These are phyloP conservation scores for Portevinia maculata DNA, from an alignment of 2,888 invertebrate species.

Conservation along the genomic window DNA sequence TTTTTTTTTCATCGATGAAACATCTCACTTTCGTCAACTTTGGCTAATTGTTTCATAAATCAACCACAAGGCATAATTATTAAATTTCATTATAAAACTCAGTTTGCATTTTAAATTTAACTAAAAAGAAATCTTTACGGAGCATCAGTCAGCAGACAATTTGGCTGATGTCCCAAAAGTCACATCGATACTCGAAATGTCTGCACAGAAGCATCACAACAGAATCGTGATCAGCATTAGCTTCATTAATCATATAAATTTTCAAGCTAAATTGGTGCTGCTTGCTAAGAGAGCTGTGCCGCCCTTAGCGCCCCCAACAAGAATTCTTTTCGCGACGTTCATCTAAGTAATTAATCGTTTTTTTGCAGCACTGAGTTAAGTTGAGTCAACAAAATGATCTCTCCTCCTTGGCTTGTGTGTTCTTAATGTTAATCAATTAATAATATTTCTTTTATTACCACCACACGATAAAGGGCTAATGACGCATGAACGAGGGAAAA, in stretches of 20 bases:
- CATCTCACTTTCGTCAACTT: conserved; percentile 62
- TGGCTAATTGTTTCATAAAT: conserved; percentile 70
- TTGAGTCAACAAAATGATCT: conserved; percentile 35
- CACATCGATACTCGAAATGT: conserved; percentile 9
- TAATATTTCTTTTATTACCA: conserved; percentile 22
- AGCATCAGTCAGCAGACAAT: conserved; percentile 1
- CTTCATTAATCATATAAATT: conserved; percentile 65
- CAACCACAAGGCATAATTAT: conserved; percentile 58
- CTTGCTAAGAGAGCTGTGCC: not conserved
- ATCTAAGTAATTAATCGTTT: conserved; percentile 62
- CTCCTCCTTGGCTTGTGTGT: conserved; percentile 11
- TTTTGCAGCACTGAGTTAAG: conserved; percentile 55
- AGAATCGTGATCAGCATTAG: conserved; percentile 46
- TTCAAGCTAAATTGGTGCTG: conserved; percentile 28
- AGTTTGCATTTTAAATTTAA: conserved; percentile 23
- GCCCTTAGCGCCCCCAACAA: conserved; percentile 29
- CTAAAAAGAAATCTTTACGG: conserved; percentile 11
- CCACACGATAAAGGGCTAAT: conserved; percentile 52
- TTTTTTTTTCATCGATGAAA: conserved; percentile 37
- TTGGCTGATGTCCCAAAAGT: conserved; percentile 52
- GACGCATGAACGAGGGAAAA: conserved; percentile 51
- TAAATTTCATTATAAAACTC: conserved; percentile 68
- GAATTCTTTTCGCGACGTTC: conserved; percentile 18
- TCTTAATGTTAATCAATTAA: conserved; percentile 47
- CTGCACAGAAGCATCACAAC: conserved; percentile 25